Base-by-base conservation (phyloP, 2,888 invertebrate species). In the Amphipoea oculea region DNA sequence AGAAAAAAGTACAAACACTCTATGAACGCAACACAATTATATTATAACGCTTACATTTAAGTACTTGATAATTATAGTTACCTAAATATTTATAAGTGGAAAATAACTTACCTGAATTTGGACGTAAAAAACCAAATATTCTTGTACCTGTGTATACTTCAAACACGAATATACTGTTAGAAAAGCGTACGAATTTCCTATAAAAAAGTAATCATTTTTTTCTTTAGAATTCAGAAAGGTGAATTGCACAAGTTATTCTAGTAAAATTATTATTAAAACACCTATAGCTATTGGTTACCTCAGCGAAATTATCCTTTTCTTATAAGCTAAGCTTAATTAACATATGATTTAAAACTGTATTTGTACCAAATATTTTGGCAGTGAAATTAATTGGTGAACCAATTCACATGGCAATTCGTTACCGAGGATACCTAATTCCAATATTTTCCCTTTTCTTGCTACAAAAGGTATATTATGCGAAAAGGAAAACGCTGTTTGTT, bases 281-380 rank as follows among this genome's bases (percentile, higher is more conserved):
- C 1, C 29, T 63, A 63, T 17, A 17, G 17, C 1, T 36, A 63
- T 36, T 63, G 62, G 29, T 29, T 23, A 12, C 14, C 9, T 57
- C 23, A 57, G 40, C 17, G 29, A 80, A 51, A 17, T 17, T 20
- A 42, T 74, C 11, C 11, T 63, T 40, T 54, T 67, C 40, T 0
- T 60, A 12, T 29, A 6, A 40, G 2, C 20, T 40, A 36, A 48
- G 17, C 12, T 57, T 51, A 72, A 73, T 23, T 51, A 51, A 20
- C 42, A 20, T 14, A 60, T 14, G 48, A 54, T 73, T 73, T 81
- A 62, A n/a, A 67, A 54, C 66, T 3, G n/a, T 45, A 67, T 81
- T 67, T 67, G 42, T 67, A 73, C n/a, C 1, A 23, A 73, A 79
- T 54, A n/a, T n/a, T 51, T 67, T 73, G 36, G 66, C 60, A 73